Evolutionary conservation across 1,140 invertebrate genomes (phyloP).

Genomic region (Pararge aegeria): DNA sequence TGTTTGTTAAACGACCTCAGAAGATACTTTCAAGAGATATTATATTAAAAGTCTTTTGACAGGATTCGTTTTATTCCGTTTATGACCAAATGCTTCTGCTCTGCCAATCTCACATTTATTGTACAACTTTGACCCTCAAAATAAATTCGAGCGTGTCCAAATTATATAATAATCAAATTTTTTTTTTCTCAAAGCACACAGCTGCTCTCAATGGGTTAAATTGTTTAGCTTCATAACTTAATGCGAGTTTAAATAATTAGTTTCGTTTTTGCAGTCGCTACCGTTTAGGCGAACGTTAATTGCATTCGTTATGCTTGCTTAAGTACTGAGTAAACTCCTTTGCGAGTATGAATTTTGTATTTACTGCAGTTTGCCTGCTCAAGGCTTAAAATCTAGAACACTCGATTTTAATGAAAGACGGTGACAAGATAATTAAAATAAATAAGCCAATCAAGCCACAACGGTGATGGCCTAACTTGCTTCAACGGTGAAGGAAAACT

Average conservation of each 20-base stretch:
- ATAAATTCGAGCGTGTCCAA: not conserved
- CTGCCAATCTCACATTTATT: not conserved
- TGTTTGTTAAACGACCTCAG: too few species aligned
- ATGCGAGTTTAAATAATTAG: constrained; percentile 10
- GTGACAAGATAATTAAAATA: too few species aligned
- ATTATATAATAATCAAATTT: not conserved
- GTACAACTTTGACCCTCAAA: not conserved
- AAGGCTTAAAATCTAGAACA: not conserved
- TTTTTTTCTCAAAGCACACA: constrained; percentile 6
- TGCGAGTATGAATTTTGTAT: constrained; percentile 20
- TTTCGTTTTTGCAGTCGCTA: constrained; percentile 14
- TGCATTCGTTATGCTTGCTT: constrained; percentile 30
- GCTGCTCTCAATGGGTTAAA: constrained; percentile 3
- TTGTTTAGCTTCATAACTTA: constrained; percentile 8
- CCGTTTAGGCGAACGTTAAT: constrained; percentile 19
- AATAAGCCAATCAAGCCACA: too few species aligned
- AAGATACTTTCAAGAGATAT: too few species aligned
- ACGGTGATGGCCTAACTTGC: too few species aligned
- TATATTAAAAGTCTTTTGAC: too few species aligned
- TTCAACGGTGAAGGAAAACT: too few species aligned
- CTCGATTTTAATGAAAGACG: not conserved
- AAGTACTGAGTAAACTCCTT: constrained; percentile 24
- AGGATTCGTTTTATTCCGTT: too few species aligned
- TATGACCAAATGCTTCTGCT: too few species aligned
- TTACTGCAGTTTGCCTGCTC: constrained; percentile 12